Conservation (phyloP, 2,888 invertebrate species). For the Megalurothrips usitatus region DNA sequence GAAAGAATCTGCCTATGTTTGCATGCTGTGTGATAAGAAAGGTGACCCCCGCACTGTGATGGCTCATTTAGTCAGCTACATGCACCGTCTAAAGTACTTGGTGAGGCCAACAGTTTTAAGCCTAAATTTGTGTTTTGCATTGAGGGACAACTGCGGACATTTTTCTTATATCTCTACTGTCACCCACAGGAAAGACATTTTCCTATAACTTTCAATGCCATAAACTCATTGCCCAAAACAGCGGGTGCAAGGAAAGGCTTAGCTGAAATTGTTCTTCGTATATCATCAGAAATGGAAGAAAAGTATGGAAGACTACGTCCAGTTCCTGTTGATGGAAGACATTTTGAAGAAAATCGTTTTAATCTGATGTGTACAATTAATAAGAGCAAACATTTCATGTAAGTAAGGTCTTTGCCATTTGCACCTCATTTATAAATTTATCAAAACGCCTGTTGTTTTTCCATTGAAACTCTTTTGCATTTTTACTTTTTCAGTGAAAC, state of each 20-base stretch:
- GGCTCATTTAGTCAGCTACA: slow-evolving; percentile 71
- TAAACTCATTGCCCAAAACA: slow-evolving; percentile 59
- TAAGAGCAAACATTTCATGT: slow-evolving; percentile 61
- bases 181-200: slow-evolving; percentile 46
- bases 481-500: slow-evolving; percentile 47
- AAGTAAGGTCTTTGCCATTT: slow-evolving; percentile 40
- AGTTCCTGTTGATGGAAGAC: slow-evolving; percentile 60
- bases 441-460: neutral
- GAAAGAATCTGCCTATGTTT: slow-evolving; percentile 68
- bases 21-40: slow-evolving; percentile 72
- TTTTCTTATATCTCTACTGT: slow-evolving; percentile 28
- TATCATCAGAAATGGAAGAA: slow-evolving; percentile 67
- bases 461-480: neutral
- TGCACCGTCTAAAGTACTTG: slow-evolving; percentile 68
- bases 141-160: slow-evolving; percentile 8
- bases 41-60: slow-evolving; percentile 74
- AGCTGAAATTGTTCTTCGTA: slow-evolving; percentile 47
- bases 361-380: slow-evolving; percentile 57
- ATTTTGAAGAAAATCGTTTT: slow-evolving; percentile 62
- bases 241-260: slow-evolving; percentile 51
- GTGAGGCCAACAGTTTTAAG: slow-evolving; percentile 45
- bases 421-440: neutral
- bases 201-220: slow-evolving; percentile 56
- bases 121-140: neutral
- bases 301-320: slow-evolving; percentile 67